A percentile compares a stretch with the other conserved stretches of the same genome.
Evolutionary conservation across 2,113 vertebrate genomes (phyloP).

Genomic region (Pan paniscus): DNA sequence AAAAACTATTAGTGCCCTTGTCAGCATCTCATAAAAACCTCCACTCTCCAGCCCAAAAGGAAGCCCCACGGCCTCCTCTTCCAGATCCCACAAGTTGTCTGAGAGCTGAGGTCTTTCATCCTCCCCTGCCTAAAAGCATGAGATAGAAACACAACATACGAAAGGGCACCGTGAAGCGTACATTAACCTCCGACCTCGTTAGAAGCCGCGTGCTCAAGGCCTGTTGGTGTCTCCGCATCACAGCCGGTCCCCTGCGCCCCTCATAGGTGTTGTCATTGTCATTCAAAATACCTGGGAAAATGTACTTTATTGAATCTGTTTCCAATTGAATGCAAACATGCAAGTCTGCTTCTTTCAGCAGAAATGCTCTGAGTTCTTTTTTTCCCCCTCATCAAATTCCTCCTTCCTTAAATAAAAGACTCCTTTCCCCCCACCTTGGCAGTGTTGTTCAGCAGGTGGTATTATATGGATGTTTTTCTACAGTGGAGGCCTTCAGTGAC

Average conservation of each 20-base stretch:
- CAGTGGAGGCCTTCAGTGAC: conserved; percentile 63
- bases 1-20: neutral
- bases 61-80: neutral
- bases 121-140: neutral
- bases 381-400: neutral
- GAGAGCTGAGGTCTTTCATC: neutral
- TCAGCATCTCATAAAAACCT: neutral
- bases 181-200: neutral
- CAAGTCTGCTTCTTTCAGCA: conserved; percentile 67
- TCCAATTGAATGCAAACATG: conserved; percentile 61
- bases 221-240: neutral
- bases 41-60: neutral
- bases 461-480: conserved; percentile 68
- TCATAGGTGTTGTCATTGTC: neutral
- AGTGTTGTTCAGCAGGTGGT: conserved; percentile 4
- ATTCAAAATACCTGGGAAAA: conserved; percentile 57
- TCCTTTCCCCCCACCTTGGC: fast-evolving
- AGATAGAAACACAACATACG: neutral
- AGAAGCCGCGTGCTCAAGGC: neutral
- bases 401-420: conserved; percentile 76
- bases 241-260: neutral
- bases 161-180: fast-evolving
- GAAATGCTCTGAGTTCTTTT: conserved; percentile 44
- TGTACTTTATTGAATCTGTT: conserved; percentile 57
- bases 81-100: fast-evolving